Conservation (phyloP, 2,888 invertebrate genomes). For the Tipula confusa region DNA sequence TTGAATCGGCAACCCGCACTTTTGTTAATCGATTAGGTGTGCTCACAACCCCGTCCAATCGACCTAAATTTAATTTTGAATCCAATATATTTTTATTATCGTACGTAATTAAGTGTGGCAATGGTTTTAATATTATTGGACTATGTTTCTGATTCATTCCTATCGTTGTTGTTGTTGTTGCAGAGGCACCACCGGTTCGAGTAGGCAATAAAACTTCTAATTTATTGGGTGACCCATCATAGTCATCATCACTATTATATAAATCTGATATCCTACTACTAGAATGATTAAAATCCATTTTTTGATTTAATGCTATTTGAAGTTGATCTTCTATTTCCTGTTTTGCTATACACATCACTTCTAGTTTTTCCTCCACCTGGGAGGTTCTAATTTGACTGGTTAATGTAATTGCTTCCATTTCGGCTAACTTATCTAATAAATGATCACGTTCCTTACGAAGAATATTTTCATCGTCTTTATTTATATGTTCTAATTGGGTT, state of each 20-base stretch:
- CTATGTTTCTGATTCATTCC: neutral
- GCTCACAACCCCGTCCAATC: conserved; percentile 65
- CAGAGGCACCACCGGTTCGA: neutral
- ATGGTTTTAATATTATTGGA: conserved; percentile 32
- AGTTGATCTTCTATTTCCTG: conserved; percentile 59
- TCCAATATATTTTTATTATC: conserved; percentile 35
- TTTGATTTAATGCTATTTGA: conserved; percentile 54
- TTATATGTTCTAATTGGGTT: conserved; percentile 45
- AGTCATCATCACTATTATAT: conserved; percentile 40
- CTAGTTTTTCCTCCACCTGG: conserved; percentile 61
- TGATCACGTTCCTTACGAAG: conserved; percentile 71
- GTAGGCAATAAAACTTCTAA: conserved; percentile 28
- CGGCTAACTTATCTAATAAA: conserved; percentile 67
- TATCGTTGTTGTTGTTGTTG: conserved; percentile 29
- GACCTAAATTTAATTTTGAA: conserved; percentile 52
- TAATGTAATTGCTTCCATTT: conserved; percentile 70
- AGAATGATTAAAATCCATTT: conserved; percentile 53
- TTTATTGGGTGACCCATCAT: conserved; percentile 29
- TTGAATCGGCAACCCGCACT: conserved; percentile 63
- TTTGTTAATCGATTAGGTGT: conserved; percentile 60
- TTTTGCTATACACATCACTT: conserved; percentile 56
- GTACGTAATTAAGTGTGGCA: neutral
- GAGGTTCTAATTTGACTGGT: conserved; percentile 62
- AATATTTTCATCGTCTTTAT: conserved; percentile 56
- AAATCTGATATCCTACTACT: conserved; percentile 54